Conservation (phyloP, 2,797 vertebrate species). For the Phoebastria nigripes region DNA sequence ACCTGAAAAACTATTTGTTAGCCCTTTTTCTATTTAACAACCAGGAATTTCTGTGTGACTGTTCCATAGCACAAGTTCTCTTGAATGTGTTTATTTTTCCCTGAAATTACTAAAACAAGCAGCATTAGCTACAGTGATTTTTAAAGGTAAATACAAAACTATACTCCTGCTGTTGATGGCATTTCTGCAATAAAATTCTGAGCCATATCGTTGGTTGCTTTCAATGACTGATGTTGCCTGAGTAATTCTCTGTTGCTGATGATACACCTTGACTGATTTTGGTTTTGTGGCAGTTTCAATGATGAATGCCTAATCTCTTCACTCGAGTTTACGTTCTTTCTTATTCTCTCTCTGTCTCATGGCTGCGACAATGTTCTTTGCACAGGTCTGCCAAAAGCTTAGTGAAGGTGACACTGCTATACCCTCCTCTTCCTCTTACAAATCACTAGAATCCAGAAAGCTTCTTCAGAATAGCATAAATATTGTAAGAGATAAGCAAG, state of each 20-base stretch:
- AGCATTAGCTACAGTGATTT: not conserved
- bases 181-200: not conserved
- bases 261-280: not conserved
- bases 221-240: not conserved
- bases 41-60: not conserved
- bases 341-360: not conserved
- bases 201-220: not conserved
- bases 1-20: not conserved
- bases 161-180: not conserved
- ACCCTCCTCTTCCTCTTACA: not conserved
- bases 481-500: not conserved
- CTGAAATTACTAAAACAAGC: not conserved
- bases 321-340: not conserved
- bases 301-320: constrained; percentile 3
- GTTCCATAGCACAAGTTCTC: not conserved
- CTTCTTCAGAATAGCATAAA: not conserved
- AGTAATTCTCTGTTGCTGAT: not conserved
- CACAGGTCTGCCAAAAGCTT: not conserved
- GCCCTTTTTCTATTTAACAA: not conserved
- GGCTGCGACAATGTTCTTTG: not conserved
- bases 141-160: not conserved
- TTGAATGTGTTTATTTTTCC: not conserved
- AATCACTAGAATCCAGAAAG: not conserved
- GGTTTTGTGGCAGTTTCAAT: not conserved
- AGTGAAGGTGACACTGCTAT: not conserved